Conservation (phyloP, 1,140 invertebrate species). For the Neotoxoptera formosana region DNA sequence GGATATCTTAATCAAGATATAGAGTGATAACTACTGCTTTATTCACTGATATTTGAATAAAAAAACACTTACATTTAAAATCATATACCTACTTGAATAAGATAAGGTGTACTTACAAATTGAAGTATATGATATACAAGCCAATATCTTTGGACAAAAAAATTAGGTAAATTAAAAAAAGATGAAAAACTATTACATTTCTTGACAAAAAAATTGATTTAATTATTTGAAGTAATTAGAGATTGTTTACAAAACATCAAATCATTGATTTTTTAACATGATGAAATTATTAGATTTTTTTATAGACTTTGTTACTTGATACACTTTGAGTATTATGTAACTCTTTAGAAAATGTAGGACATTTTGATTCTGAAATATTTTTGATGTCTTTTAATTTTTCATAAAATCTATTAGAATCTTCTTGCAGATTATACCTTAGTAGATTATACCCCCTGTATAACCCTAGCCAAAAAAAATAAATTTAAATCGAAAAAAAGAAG, state of each 20-base stretch:
- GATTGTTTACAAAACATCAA: not conserved
- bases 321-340: not conserved
- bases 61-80: constrained; percentile 33
- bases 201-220: not conserved
- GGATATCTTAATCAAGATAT: not conserved
- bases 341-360: not conserved
- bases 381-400: not conserved
- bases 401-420: too few relatives aligned
- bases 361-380: not conserved
- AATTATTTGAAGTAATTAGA: not conserved
- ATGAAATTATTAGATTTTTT: not conserved
- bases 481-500: too few relatives aligned
- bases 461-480: too few relatives aligned
- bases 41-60: not conserved
- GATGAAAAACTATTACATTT: constrained; percentile 1
- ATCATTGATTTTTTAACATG: constrained; percentile 17
- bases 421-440: too few relatives aligned
- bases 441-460: too few relatives aligned
- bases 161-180: not conserved
- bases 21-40: constrained; percentile 1
- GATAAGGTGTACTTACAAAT: not conserved
- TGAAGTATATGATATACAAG: not conserved
- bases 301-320: not conserved
- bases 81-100: not conserved
- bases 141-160: not conserved